Conservation (phyloP, 2,888 invertebrate genomes). For the Pediacus dermestoides region DNA sequence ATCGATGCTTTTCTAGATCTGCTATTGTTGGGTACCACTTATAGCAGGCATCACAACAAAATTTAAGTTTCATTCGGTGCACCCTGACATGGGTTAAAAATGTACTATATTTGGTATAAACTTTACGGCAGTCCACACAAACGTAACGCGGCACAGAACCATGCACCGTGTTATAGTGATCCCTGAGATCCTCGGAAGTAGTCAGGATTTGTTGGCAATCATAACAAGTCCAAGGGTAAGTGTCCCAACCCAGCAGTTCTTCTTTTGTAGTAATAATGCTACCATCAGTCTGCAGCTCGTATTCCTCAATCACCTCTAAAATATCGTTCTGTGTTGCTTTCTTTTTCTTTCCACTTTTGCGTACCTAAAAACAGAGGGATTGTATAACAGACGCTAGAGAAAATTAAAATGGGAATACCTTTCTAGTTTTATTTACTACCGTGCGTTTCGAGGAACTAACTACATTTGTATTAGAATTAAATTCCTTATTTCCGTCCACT, state of each 20-base stretch:
- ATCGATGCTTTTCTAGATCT: constrained; percentile 47
- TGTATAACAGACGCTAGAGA: no score
- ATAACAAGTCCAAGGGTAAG: constrained; percentile 55
- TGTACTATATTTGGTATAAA: constrained; percentile 59
- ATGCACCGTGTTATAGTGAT: constrained; percentile 61
- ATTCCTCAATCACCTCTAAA: no score
- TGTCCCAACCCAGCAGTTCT: constrained; percentile 46
- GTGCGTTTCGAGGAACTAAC: no score
- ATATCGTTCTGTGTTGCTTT: no score
- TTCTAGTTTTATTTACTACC: no score
- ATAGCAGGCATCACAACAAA: constrained; percentile 53
- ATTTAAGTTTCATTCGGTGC: constrained; percentile 61
- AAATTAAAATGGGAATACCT: no score
- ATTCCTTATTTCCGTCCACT: constrained; percentile 1
- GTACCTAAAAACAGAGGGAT: constrained; percentile 19
- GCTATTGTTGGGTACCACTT: constrained; percentile 54
- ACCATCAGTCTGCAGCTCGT: constrained; percentile 43
- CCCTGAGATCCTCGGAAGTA: constrained; percentile 53
- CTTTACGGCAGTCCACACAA: constrained; percentile 65
- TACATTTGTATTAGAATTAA: neutral
- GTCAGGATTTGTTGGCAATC: constrained; percentile 52
- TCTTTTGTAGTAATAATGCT: constrained; percentile 38
- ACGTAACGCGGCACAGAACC: constrained; percentile 61
- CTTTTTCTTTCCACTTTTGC: constrained; percentile 22
- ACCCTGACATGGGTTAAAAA: constrained; percentile 62